Base-by-base conservation (phyloP, 2,888 invertebrate genomes). In the Sphaerophoria rueppellii region DNA sequence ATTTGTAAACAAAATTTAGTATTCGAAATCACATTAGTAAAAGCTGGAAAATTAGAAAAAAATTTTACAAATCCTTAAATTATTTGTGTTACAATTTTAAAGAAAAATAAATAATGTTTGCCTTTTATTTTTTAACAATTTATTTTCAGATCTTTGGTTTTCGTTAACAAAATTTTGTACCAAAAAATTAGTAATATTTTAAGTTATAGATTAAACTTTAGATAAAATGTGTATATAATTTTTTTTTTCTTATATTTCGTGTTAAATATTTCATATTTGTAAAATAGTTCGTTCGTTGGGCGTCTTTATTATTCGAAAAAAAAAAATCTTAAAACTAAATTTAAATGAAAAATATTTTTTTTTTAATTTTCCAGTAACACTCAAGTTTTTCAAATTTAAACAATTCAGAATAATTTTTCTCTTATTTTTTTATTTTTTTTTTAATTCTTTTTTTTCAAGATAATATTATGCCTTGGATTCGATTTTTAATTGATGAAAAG, bases 31-130 rank as follows among this genome's bases (percentile, higher is more conserved):
- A 54, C 24, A 67, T 67, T 67, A 67, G 67, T 67, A 67, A 16
- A 67, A 67, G 67, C 67, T 67, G 52, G 52, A 67, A 67, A 54
- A 67, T 67, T 67, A 40, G 54, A 67, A 54, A 52, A 67, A 65
- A 58, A 65, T 24, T n/a, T 24, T 9, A 11, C 12, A 54, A 52
- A 52, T 37, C 37, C 16, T 67, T 67, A 50, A 37, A 37, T 7
- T 7, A 2, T 52, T 24, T 24, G 16, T 52, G 12, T 60, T 60
- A 0, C 1, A 57, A 35, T n/a, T 2, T 37, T 54, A 54, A 54
- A 12, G 37, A 12, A 24, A 50, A 50, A 40, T n/a, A 12, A 46
- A 54, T 67, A 40, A 14, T 37, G 14, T 67, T 67, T 12, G 12
- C 24, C n/a, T 24, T 24, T 40, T 67, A 16, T n/a, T 50, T 67